Evolutionary conservation across 2,797 vertebrate species (phyloP), one percentile per base, ranked within the genome.

Genomic region (Acomys russatus): DNA sequence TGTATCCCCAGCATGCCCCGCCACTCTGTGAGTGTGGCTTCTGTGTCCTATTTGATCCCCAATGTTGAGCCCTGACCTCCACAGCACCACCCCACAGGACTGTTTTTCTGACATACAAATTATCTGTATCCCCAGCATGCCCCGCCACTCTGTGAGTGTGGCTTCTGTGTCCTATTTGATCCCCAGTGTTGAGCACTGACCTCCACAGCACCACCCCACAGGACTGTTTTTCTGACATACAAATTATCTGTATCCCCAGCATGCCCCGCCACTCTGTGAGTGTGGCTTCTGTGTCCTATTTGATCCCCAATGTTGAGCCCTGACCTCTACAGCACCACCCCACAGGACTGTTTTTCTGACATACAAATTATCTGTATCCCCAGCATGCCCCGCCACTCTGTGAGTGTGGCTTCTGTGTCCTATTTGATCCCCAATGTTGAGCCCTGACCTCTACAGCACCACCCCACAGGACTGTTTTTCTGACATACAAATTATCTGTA

Each of bases 401-500:
- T 74, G 79, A 91, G n/a, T 30, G 15, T 18, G 70, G 17, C 33
- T 20, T 20, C 30, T 11, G 14, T 88, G 11, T 94, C 92, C 78
- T 82, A 56, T 70, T 79, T 78, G 38, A 80, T 51, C 51, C 30
- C 49, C 18, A 28, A 0, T 10, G 10, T 77, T 56, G 35, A 33
- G n/a, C 12, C 14, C 30, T 76, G 61, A 49, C n/a, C n/a, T n/a
- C n/a, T n/a, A n/a, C 51, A 96, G 28, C 64, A n/a, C 71, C 86
- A 15, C 56, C 94, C 23, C 63, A 88, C n/a, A 94, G 88, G 49
- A 88, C 61, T 38, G 8, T 92, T 93, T 94, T 63, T 86, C 23
- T 84, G 49, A 70, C 68, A 25, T 78, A 23, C 28, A 90, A 18
- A 63, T 79, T 59, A 56, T 78, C 77, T 82, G 25, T 59, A 0